These are phyloP conservation scores for Eurois occulta DNA, from an alignment of 2,888 invertebrate species.

Conservation along the genomic window DNA sequence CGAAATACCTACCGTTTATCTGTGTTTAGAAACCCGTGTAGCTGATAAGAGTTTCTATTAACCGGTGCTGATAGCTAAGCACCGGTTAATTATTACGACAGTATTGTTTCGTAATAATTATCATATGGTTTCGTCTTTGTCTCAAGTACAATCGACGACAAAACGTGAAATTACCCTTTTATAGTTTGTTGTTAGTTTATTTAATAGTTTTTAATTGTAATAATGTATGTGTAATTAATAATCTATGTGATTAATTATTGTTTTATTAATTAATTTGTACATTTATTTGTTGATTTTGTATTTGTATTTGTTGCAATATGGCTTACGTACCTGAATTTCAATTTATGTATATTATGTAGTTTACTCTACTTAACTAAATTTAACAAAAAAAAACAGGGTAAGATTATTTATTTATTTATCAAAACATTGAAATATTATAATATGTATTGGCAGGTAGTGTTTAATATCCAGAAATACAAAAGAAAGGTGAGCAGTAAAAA, in stretches of 20 bases:
- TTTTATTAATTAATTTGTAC: too few species aligned
- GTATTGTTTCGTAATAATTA: conserved; percentile 10
- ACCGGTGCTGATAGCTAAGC: too few species aligned
- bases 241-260: too few species aligned
- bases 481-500: neutral
- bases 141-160: conserved; percentile 1
- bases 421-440: neutral
- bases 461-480: neutral
- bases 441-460: neutral
- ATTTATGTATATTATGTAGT: too few species aligned
- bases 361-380: neutral
- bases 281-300: too few species aligned
- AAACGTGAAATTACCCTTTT: neutral
- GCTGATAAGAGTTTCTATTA: conserved; percentile 32
- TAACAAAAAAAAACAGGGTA: neutral
- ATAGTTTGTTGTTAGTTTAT: neutral
- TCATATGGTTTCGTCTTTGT: conserved; percentile 18
- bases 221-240: neutral
- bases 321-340: too few species aligned
- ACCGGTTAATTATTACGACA: neutral
- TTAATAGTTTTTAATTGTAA: neutral
- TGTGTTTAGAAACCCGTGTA: conserved; percentile 27
- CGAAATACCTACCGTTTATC: neutral
- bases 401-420: neutral
- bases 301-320: too few species aligned